These are phyloP conservation scores for Esox niger DNA, from an alignment of 2,113 vertebrate species.

Conservation along the genomic window DNA sequence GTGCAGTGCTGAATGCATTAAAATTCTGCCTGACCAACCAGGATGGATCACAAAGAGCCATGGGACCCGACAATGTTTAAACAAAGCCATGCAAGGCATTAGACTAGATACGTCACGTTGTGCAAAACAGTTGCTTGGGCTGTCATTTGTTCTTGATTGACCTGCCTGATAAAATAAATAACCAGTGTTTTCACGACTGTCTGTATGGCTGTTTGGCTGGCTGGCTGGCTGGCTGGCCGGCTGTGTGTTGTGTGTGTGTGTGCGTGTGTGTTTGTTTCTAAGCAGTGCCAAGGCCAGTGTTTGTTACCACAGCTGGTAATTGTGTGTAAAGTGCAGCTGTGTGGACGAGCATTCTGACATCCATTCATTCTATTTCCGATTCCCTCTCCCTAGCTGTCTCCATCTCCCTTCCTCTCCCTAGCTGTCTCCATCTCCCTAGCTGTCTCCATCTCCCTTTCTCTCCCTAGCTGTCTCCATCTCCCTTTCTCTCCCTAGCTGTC, in stretches of 20 bases:
- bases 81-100: conserved; percentile 30
- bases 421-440: no score
- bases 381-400: background rate
- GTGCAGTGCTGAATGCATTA: conserved; percentile 35
- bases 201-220: conserved; percentile 26
- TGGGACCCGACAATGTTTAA: conserved; percentile 27
- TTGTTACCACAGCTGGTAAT: conserved; percentile 39
- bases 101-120: conserved; percentile 14
- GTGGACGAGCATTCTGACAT: conserved; percentile 22
- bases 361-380: no score
- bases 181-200: conserved; percentile 21
- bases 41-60: background rate
- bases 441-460: no score
- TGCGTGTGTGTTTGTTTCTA: conserved; percentile 35
- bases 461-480: no score
- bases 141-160: no score
- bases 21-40: background rate
- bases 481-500: no score
- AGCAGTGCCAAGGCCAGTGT: conserved; percentile 38
- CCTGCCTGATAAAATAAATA: no score
- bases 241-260: conserved; percentile 15
- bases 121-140: no score
- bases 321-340: conserved; percentile 50
- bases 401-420: no score
- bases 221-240: no score